A percentile compares a stretch with the other conserved stretches of the same genome.
These are phyloP conservation scores for Melipona quadrifasciata DNA, from an alignment of 1,140 invertebrate genomes.

Conservation along the genomic window DNA sequence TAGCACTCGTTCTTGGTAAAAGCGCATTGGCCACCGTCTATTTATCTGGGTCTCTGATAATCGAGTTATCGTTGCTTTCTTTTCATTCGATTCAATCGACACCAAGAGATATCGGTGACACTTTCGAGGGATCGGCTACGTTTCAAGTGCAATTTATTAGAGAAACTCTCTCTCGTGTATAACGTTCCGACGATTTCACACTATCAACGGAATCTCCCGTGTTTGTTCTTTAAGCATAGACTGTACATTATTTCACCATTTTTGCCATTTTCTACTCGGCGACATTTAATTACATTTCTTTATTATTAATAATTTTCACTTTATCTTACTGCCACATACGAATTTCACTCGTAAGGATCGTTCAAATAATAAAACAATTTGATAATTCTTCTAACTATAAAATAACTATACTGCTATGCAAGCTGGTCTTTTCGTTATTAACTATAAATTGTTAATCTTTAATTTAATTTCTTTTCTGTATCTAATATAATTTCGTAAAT, in stretches of 20 bases:
- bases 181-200: neutral
- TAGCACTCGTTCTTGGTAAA: slow-evolving; percentile 33
- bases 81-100: slow-evolving; percentile 75
- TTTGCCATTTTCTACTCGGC: neutral
- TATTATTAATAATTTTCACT: neutral
- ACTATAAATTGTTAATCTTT: too few species aligned
- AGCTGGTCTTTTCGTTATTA: too few species aligned
- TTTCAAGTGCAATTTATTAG: slow-evolving; percentile 65
- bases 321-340: neutral
- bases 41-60: slow-evolving; percentile 75
- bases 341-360: too few species aligned
- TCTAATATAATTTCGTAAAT: too few species aligned
- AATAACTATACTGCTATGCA: too few species aligned
- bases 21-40: slow-evolving; percentile 54
- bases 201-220: slow-evolving; percentile 25
- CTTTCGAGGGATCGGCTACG: slow-evolving; percentile 58
- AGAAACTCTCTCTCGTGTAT: slow-evolving; percentile 47
- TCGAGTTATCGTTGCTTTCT: slow-evolving; percentile 77
- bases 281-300: neutral
- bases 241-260: neutral
- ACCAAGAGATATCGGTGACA: slow-evolving; percentile 48
- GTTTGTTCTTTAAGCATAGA: slow-evolving; percentile 41
- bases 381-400: too few species aligned
- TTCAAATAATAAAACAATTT: too few species aligned
- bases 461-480: too few species aligned